phyloP scores from a whole-genome alignment of 2,797 vertebrate genomes.

The Luscinia luscinia region DNA sequence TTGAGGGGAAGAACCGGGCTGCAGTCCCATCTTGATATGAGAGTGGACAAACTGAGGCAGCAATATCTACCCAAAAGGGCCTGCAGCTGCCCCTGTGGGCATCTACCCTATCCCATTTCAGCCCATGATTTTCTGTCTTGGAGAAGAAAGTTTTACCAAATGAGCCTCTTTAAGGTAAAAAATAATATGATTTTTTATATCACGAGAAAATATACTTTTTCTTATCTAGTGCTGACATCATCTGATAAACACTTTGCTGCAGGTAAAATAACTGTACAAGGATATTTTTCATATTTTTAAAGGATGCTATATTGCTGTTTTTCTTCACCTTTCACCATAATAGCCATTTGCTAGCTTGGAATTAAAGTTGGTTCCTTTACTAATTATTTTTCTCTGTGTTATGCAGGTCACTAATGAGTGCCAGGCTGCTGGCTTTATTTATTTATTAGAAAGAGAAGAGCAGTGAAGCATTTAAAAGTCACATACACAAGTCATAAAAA shows the following conservation, averaged over 20 bases:
- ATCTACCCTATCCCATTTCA: not conserved
- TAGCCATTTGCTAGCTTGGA: conserved; percentile 5
- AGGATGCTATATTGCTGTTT: not conserved
- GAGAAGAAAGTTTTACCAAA: conserved; percentile 21
- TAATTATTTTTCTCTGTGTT: conserved; percentile 6
- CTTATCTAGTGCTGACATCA: not conserved
- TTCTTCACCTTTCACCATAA: not conserved
- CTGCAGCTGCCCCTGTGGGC: not conserved
- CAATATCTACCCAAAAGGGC: not conserved
- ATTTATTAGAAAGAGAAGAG: conserved; percentile 42
- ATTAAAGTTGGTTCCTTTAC: conserved; percentile 16
- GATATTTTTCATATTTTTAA: conserved; percentile 34
- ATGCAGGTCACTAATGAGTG: conserved; percentile 28
- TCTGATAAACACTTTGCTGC: conserved; percentile 20
- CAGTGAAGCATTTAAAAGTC: conserved; percentile 39
- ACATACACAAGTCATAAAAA: not conserved
- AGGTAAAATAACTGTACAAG: not conserved
- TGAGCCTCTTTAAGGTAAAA: not conserved
- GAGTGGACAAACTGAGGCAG: not conserved
- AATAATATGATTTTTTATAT: not conserved
- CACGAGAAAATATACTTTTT: conserved; percentile 6
- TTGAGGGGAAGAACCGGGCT: not conserved
- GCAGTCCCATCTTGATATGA: too few relatives aligned
- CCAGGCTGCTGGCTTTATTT: conserved; percentile 54
- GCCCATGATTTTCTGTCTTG: not conserved